Evolutionary conservation across 1,140 invertebrate genomes (phyloP).

Genomic region (Galleria mellonella): DNA sequence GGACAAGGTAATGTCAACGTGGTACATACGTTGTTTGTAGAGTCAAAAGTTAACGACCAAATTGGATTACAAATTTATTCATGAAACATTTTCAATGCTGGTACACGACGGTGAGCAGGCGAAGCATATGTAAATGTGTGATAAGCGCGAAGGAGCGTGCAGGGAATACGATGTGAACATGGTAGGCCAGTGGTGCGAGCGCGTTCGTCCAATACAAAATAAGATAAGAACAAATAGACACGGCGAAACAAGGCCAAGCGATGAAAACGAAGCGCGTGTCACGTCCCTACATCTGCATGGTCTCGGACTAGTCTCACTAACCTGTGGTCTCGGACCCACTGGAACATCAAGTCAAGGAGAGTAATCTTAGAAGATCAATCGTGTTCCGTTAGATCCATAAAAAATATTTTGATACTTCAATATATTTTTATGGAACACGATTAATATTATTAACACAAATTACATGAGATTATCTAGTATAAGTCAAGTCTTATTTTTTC

Average conservation of each 20-base stretch:
- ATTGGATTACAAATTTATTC: constrained; percentile 70
- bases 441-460: too few relatives aligned
- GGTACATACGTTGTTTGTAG: constrained; percentile 26
- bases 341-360: too few relatives aligned
- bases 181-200: constrained; percentile 12
- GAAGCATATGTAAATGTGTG: constrained; percentile 67
- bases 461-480: too few relatives aligned
- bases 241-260: constrained; percentile 7
- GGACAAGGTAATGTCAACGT: constrained; percentile 15
- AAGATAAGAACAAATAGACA: constrained; percentile 26
- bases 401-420: too few relatives aligned
- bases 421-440: too few relatives aligned
- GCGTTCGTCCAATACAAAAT: constrained; percentile 19
- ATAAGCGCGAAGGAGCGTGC: constrained; percentile 55
- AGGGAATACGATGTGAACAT: constrained; percentile 29
- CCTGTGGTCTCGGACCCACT: too few relatives aligned
- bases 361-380: too few relatives aligned
- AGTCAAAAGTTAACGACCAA: constrained; percentile 50
- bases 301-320: too few relatives aligned
- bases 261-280: neutral
- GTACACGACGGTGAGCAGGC: constrained; percentile 51
- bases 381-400: too few relatives aligned
- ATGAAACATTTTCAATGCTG: constrained; percentile 67
- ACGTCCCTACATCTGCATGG: neutral
- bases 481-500: too few relatives aligned